Evolutionary conservation across 2,888 invertebrate genomes (phyloP).

Genomic region (Chironomus riparius): DNA sequence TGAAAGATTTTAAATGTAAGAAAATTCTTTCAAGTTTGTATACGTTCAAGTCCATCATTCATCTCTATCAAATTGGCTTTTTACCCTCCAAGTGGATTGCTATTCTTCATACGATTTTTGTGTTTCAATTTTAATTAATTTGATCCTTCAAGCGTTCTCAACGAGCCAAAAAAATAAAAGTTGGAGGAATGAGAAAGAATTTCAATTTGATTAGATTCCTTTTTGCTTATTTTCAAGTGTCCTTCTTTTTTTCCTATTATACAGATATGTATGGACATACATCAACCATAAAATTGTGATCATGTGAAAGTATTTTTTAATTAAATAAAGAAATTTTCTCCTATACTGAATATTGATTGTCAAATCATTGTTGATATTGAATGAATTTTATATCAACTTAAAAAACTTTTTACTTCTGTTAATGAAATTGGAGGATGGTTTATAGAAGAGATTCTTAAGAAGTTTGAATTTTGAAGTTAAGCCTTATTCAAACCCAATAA

Average conservation of each 20-base stretch:
- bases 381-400: background rate
- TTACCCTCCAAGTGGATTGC: background rate
- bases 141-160: constrained; percentile 17
- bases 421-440: background rate
- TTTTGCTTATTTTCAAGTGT: too few relatives aligned
- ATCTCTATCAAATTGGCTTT: background rate
- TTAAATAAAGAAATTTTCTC: background rate
- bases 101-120: background rate
- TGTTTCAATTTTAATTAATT: constrained; percentile 25
- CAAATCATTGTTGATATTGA: background rate
- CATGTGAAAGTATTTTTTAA: background rate
- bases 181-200: background rate
- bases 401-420: background rate
- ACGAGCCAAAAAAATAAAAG: background rate
- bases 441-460: too few relatives aligned
- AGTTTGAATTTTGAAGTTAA: too few relatives aligned
- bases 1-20: background rate
- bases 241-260: background rate
- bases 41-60: background rate
- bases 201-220: constrained; percentile 25
- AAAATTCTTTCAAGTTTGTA: background rate
- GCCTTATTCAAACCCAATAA: too few relatives aligned
- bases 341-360: background rate
- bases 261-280: too few relatives aligned
- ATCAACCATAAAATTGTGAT: background rate